Evolutionary conservation across 2,888 invertebrate genomes (phyloP), one percentile per base, ranked within the genome.

Genomic region (Ornithoptera alexandrae): DNA sequence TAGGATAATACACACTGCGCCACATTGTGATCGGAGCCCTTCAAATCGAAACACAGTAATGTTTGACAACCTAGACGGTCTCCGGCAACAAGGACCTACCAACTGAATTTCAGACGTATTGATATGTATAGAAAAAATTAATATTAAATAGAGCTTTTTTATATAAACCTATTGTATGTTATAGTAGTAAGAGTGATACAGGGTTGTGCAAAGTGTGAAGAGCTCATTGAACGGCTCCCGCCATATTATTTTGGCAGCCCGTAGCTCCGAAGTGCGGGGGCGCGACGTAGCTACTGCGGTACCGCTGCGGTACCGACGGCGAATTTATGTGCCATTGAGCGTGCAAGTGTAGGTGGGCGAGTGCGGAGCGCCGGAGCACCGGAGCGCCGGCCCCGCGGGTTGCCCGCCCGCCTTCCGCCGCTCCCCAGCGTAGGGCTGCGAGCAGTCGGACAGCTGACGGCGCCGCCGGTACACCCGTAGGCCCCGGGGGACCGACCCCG

Each of bases 281-380:
- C 84, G 46, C 82, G 84, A 81, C 82, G 79, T 80, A 81, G 83
- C 85, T 86, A 88, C 88, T 91, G 90, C 90, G 89, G 90, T 86
- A 85, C 83, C 89, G 84, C 86, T 90, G 91, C 90, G 91, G 90
- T 85, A 89, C 84, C 81, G 77, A 76, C 87, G 81, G 84, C 86
- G 88, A 90, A 91, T 91, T 89, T 91, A 91, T 91, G 85, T 88
- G 88, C 87, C 86, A 86, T 85, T 83, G 86, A 86, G 86, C 85
- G 85, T 86, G 87, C 88, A 88, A 86, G 84, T 85, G 84, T 85
- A 81, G 80, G 80, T 80, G 79, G 42, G 8, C 7, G 30, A 42
- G 10, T 42, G 42, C 42, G 42, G 42, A 42, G 42, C 78, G 76
- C 79, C 76, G 74, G 78, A 77, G 80, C 76, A 82, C 79, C 73